phyloP scores from a whole-genome alignment of 1,140 invertebrate genomes.

The Limonius californicus region DNA sequence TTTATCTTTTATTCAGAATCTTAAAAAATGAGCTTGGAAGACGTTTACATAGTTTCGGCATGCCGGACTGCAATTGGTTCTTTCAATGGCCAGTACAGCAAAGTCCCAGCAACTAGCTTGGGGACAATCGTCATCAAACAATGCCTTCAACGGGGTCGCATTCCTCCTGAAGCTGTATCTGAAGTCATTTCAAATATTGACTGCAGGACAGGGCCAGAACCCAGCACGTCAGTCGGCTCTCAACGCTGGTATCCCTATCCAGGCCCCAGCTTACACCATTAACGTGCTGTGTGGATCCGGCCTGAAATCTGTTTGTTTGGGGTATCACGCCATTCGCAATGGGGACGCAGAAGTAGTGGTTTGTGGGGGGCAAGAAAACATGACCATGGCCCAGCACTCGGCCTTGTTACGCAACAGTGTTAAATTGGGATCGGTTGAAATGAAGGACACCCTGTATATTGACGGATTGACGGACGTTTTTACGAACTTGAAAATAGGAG shows the following conservation, averaged over 20 bases:
- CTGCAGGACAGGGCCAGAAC: too few relatives aligned
- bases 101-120: slow-evolving; percentile 56
- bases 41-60: too few relatives aligned
- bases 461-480: slow-evolving; percentile 74
- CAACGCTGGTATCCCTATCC: slow-evolving; percentile 70
- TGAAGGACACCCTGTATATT: too few relatives aligned
- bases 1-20: too few relatives aligned
- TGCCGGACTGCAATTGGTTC: too few relatives aligned
- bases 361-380: slow-evolving; percentile 82
- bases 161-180: too few relatives aligned
- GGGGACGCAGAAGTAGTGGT: slow-evolving; percentile 71
- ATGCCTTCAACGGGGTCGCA: slow-evolving; percentile 60
- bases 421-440: slow-evolving; percentile 64
- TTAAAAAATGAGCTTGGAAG: too few relatives aligned
- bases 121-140: slow-evolving; percentile 74
- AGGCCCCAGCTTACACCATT: slow-evolving; percentile 69
- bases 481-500: too few relatives aligned
- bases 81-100: slow-evolving; percentile 36
- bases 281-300: slow-evolving; percentile 89
- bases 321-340: slow-evolving; percentile 64
- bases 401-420: slow-evolving; percentile 61
- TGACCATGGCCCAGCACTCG: slow-evolving; percentile 77
- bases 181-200: slow-evolving; percentile 72
- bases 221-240: slow-evolving; percentile 77
- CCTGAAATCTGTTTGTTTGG: slow-evolving; percentile 67